phyloP scores from a whole-genome alignment of 1,140 invertebrate genomes.

The Cotesia glomerata region DNA sequence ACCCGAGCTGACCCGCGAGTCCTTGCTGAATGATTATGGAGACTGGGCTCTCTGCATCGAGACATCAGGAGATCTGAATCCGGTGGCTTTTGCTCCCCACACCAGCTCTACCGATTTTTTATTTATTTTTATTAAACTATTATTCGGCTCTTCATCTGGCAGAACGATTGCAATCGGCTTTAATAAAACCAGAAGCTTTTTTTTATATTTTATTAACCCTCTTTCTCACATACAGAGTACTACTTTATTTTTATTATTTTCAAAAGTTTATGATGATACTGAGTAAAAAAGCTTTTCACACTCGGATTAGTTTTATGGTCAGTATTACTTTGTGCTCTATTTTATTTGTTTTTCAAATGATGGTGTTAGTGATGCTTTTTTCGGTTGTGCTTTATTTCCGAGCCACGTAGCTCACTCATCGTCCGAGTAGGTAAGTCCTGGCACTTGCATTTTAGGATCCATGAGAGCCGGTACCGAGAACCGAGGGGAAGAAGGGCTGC shows the following conservation, averaged over 20 bases:
- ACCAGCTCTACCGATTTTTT: neutral
- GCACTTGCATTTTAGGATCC: slow-evolving; percentile 17
- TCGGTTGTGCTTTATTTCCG: neutral
- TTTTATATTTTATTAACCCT: neutral
- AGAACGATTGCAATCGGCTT: neutral
- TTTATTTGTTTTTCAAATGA: too few relatives aligned
- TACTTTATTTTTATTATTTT: neutral
- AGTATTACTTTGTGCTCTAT: too few relatives aligned
- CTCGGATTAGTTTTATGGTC: too few relatives aligned
- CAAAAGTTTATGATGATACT: too few relatives aligned
- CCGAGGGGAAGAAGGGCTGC: slow-evolving; percentile 12
- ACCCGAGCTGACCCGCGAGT: slow-evolving; percentile 60
- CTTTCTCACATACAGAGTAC: too few relatives aligned
- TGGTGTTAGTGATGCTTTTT: too few relatives aligned
- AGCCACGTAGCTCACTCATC: slow-evolving; percentile 19
- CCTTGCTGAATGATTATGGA: slow-evolving; percentile 62
- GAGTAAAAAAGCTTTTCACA: too few relatives aligned
- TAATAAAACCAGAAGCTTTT: slow-evolving; percentile 6
- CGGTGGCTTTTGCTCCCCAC: slow-evolving; percentile 36
- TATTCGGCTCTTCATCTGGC: slow-evolving; percentile 41
- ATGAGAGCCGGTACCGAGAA: neutral
- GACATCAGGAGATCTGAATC: slow-evolving; percentile 47
- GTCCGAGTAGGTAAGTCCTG: slow-evolving; percentile 19
- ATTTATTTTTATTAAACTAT: too few relatives aligned
- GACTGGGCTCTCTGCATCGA: slow-evolving; percentile 32